Evolutionary conservation across 2,113 vertebrate genomes (phyloP).

Genomic region (Atrichornis clamosus): DNA sequence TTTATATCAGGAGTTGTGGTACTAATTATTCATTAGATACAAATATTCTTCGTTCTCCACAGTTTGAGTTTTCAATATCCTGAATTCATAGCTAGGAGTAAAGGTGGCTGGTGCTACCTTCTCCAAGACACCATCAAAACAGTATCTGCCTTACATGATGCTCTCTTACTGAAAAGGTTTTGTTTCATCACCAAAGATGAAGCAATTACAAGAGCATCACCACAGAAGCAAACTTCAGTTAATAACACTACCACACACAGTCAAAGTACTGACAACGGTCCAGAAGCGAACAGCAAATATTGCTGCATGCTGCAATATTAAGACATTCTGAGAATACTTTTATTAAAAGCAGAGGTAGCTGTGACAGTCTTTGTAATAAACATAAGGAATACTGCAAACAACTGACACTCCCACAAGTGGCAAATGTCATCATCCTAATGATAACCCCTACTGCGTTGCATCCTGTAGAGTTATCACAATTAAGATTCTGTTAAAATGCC

Average conservation of each 20-base stretch:
- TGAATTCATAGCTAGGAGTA: not conserved
- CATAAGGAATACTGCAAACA: slow-evolving; percentile 43
- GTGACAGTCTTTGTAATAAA: not conserved
- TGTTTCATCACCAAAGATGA: not conserved
- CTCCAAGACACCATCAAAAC: not conserved
- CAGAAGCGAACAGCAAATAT: not conserved
- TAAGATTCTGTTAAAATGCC: slow-evolving; percentile 60
- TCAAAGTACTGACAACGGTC: not conserved
- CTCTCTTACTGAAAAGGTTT: not conserved
- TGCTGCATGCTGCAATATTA: rapidly evolving
- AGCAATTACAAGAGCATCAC: not conserved
- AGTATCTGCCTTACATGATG: not conserved
- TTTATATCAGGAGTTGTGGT: not conserved
- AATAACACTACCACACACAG: not conserved
- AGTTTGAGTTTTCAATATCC: not conserved
- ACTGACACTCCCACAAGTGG: not conserved
- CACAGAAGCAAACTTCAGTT: not conserved
- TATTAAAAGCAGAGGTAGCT: not conserved
- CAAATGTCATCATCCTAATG: not conserved
- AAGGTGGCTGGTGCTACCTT: not conserved
- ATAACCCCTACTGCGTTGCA: not conserved
- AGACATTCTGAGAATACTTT: not conserved
- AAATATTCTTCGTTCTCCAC: not conserved
- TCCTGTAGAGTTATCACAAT: slow-evolving; percentile 39
- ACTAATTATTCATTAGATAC: not conserved